These are phyloP conservation scores for Leucophenga montana DNA, from an alignment of 2,888 invertebrate species.

Conservation along the genomic window DNA sequence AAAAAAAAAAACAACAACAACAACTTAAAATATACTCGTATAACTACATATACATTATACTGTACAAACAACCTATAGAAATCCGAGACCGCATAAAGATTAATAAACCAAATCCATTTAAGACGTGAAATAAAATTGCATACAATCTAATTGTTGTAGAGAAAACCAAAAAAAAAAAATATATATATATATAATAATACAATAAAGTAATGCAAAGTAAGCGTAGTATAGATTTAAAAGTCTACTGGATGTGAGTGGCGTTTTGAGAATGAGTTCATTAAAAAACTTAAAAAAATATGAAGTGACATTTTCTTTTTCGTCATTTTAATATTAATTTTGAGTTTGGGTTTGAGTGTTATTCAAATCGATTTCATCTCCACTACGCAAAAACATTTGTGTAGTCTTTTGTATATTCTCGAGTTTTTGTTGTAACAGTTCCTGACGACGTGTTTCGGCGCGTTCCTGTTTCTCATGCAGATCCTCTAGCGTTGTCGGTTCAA, in stretches of 20 bases:
- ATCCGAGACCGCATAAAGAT: background rate
- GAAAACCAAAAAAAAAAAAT: constrained; percentile 41
- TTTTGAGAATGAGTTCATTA: constrained; percentile 1
- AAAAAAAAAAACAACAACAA: constrained; percentile 17
- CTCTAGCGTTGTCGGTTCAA: constrained; percentile 76
- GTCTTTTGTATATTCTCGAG: constrained; percentile 69
- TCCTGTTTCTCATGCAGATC: constrained; percentile 82
- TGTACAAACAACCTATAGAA: background rate
- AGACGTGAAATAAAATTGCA: constrained; percentile 44
- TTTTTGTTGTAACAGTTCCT: constrained; percentile 73
- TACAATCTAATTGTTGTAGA: constrained; percentile 64
- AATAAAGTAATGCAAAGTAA: constrained; percentile 42
- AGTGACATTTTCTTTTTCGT: constrained; percentile 53
- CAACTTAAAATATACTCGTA: constrained; percentile 30
- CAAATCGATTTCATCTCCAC: constrained; percentile 32
- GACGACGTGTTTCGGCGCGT: constrained; percentile 81
- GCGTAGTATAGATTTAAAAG: constrained; percentile 47
- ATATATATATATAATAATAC: constrained; percentile 51
- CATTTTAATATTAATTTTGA: too few species aligned
- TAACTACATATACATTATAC: background rate
- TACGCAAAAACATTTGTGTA: constrained; percentile 73
- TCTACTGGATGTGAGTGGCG: constrained; percentile 46
- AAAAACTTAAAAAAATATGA: constrained; percentile 3
- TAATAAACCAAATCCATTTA: too few species aligned
- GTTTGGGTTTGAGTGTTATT: background rate